Evolutionary conservation across 1,140 invertebrate species (phyloP).

Genomic region (Samia ricini): DNA sequence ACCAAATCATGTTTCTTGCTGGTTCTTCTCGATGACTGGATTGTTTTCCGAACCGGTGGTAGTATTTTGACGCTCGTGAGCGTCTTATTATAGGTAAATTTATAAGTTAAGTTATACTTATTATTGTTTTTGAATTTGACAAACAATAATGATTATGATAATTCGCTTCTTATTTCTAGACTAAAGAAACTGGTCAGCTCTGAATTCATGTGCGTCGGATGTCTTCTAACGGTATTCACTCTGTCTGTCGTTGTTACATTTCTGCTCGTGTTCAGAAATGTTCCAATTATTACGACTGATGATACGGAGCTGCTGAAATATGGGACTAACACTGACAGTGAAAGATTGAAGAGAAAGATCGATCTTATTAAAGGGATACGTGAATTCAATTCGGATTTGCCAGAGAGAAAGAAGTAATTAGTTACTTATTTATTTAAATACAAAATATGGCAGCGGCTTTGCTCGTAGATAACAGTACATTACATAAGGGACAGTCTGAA

Average conservation of each 20-base stretch:
- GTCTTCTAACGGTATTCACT: constrained; percentile 36
- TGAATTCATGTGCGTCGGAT: constrained; percentile 44
- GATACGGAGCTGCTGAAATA: neutral
- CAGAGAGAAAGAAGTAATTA: neutral
- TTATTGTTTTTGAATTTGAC: neutral
- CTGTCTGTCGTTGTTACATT: constrained; percentile 38
- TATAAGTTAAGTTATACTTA: too few relatives aligned
- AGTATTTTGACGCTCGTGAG: too few relatives aligned
- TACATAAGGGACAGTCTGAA: too few relatives aligned
- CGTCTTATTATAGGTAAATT: too few relatives aligned
- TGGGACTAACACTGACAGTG: constrained; percentile 11
- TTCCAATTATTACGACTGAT: constrained; percentile 4
- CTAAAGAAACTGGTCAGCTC: constrained; percentile 42
- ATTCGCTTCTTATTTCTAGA: constrained; percentile 27
- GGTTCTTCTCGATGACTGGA: too few relatives aligned
- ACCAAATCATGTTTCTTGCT: too few relatives aligned
- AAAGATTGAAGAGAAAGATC: constrained; percentile 31
- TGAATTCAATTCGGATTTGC: neutral
- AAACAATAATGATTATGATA: neutral
- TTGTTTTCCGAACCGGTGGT: too few relatives aligned
- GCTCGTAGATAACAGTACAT: too few relatives aligned
- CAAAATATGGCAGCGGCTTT: neutral
- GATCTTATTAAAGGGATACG: constrained; percentile 10
- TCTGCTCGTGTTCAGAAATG: constrained; percentile 38
- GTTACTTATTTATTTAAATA: neutral